Evolutionary conservation across 2,888 invertebrate genomes (phyloP), one percentile per base, ranked within the genome.

Genomic region (Acrocyrtus sp.): DNA sequence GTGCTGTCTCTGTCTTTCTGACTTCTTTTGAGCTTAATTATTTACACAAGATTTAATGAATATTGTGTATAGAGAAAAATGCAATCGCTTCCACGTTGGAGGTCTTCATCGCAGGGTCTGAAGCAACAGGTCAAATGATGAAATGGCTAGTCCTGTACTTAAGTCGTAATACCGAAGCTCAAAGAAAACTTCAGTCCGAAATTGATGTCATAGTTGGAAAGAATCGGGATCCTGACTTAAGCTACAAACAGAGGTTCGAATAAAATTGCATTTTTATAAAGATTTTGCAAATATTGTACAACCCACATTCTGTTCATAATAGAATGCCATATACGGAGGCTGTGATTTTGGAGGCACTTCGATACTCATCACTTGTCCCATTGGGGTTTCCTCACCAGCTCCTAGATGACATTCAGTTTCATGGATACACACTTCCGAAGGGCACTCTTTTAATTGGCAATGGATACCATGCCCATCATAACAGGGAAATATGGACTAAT

Each of bases 81-180:
- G n/a, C n/a, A n/a, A n/a, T n/a, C n/a, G n/a, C n/a, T n/a, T n/a
- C n/a, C n/a, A n/a, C n/a, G n/a, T n/a, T n/a, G n/a, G n/a, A n/a
- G n/a, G n/a, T n/a, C n/a, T n/a, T n/a, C n/a, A n/a, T n/a, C n/a
- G n/a, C n/a, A n/a, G n/a, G n/a, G n/a, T n/a, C n/a, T n/a, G n/a
- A n/a, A n/a, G n/a, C n/a, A n/a, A n/a, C n/a, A n/a, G n/a, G n/a
- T n/a, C n/a, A n/a, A n/a, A n/a, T n/a, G n/a, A n/a, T n/a, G n/a
- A 60, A 48, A 4, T 75, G 69, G 39, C 4, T 53, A 10, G 50
- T 75, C n/a, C 66, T 75, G 3, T 74, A 75, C 26, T 45, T 78
- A 43, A 15, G 58, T 15, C 19, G 50, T 0, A 34, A 47, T 10
- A 65, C 67, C 1, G 62, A 74, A n/a, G 68, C 61, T 1, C 77